Evolutionary conservation across 2,888 invertebrate species (phyloP), one percentile per base, ranked within the genome.

Genomic region (Netelia inedita): DNA sequence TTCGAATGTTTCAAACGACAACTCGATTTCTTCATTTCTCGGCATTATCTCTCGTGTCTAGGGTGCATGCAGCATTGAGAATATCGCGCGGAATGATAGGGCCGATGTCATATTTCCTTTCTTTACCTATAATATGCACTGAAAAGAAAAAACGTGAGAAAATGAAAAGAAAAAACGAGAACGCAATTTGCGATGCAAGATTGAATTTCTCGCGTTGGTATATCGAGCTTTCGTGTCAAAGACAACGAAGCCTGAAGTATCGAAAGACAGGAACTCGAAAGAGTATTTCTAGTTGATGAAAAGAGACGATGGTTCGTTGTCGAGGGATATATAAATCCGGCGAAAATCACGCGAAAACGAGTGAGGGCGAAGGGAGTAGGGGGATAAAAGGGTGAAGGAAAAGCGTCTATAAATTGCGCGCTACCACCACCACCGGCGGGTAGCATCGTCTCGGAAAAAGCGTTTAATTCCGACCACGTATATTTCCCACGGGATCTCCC

Each of bases 401-500:
- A 68, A 71, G 23, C 59, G 71, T 82, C 69, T 71, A 82, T 82
- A 72, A 80, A 76, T 83, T 76, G 75, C 66, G 66, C 69, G 69
- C 68, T 16, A 59, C 50, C 50, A 71, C 71, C 50, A 59, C 23
- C 19, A 73, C 21, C 57, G 35, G 28, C 59, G 68, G 53, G 59
- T 23, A 57, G 85, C 53, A 86, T 86, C 85, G 87, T 83, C 87
- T 71, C 79, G 83, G 79, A 85, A 86, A 89, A 86, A 87, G 87
- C 88, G 88, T 90, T 90, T 88, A 88, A 90, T 89, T 89, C 89
- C 87, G 81, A 78, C 85, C 87, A 86, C 88, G 88, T 87, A 88
- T 90, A 90, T 90, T 90, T 90, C 90, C 90, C 90, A 89, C 86
- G 88, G 89, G 90, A 88, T 88, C 87, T 86, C 79, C 69, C 71